Evolutionary conservation across 2,113 vertebrate species (phyloP).

Genomic region (Hemiprocne comata): DNA sequence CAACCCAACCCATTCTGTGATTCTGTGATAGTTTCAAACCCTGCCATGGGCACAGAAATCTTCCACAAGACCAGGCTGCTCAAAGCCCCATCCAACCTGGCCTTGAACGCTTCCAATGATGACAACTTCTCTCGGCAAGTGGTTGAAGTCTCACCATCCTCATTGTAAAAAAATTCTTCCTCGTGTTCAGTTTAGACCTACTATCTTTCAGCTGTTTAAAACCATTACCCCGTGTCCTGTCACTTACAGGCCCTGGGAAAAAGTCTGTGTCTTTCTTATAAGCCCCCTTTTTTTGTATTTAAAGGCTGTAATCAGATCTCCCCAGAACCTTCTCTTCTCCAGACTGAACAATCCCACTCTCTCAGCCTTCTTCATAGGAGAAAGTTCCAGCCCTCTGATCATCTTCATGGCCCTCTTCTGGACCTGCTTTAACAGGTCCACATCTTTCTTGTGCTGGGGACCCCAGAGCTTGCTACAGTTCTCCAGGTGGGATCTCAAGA

Average conservation of each 20-base stretch:
- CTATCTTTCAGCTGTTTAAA: neutral
- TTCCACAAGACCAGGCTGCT: neutral
- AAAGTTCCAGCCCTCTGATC: too few species aligned
- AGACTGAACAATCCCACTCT: neutral
- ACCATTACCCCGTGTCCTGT: neutral
- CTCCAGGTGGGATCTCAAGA: too few species aligned
- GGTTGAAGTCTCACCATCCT: neutral
- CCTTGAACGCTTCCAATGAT: neutral
- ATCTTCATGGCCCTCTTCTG: too few species aligned
- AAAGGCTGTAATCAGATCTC: neutral
- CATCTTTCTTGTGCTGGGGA: too few species aligned
- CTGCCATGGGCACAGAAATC: neutral
- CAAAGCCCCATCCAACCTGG: neutral
- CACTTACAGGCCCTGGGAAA: neutral
- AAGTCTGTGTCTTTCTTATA: neutral
- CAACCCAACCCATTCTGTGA: too few species aligned
- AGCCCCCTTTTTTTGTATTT: neutral
- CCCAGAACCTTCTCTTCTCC: neutral
- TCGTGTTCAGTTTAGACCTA: neutral
- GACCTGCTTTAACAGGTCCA: too few species aligned
- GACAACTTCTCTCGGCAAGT: neutral
- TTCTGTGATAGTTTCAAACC: too few species aligned
- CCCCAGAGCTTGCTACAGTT: too few species aligned
- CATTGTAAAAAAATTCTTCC: too few species aligned
- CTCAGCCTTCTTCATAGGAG: neutral